A percentile compares a stretch with the other conserved stretches of the same genome.
Conservation (phyloP, 2,888 invertebrate species). For the Carcina quercana region DNA sequence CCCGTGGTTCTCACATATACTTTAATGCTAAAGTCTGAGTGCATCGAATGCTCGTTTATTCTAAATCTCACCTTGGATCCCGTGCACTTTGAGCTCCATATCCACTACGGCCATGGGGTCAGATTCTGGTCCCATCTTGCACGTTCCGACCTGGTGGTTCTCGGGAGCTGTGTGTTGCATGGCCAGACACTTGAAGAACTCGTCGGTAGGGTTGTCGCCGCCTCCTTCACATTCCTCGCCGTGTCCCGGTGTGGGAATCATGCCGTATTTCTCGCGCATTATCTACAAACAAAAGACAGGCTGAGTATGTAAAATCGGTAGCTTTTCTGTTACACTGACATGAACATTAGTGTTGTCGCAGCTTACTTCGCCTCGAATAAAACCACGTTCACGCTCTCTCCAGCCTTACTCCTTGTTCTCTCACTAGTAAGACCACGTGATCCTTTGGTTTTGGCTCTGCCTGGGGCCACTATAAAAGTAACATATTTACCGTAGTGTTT, state of each 20-base stretch:
- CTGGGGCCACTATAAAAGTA: no score
- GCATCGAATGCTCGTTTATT: no score
- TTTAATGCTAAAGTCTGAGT: no score
- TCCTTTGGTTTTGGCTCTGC: no score
- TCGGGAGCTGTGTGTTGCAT: constrained; percentile 83
- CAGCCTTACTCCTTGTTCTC: no score
- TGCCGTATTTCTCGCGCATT: constrained; percentile 73
- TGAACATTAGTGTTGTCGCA: no score
- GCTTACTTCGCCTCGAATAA: no score
- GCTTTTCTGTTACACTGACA: no score
- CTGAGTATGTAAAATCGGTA: no score
- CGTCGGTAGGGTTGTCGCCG: constrained; percentile 71
- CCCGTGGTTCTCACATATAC: no score
- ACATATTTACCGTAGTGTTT: constrained; percentile 68
- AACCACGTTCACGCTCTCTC: no score
- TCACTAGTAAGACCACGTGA: no score
- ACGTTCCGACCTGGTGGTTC: constrained; percentile 88
- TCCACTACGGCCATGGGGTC: constrained; percentile 86
- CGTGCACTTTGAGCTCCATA: constrained; percentile 77
- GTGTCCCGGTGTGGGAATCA: constrained; percentile 58
- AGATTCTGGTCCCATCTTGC: constrained; percentile 84
- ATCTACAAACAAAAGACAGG: constrained; percentile 37
- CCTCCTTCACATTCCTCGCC: constrained; percentile 63
- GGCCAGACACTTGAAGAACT: constrained; percentile 85
- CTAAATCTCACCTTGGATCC: constrained; percentile 75